A percentile compares a stretch with the other conserved stretches of the same genome.
Conservation (phyloP, 2,113 vertebrate species). For the Arizona elegans region DNA sequence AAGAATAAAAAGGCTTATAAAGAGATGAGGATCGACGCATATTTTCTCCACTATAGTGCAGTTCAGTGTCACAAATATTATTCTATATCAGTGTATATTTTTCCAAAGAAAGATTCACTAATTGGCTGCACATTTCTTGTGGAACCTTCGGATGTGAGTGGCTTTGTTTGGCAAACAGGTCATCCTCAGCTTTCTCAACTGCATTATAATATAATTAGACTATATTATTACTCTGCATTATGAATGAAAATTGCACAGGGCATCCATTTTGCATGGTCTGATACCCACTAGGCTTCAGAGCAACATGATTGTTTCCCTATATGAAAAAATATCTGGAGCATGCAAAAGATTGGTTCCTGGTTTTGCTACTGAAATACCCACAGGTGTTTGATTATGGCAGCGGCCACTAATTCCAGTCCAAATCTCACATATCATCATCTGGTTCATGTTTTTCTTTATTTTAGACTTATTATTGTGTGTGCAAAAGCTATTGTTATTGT, state of each 20-base stretch:
- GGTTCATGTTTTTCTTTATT: slow-evolving; percentile 1
- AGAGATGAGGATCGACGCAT: neutral
- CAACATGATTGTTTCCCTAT: neutral
- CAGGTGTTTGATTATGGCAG: slow-evolving; percentile 4
- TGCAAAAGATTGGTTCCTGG: neutral
- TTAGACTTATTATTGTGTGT: neutral
- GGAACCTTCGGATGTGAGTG: neutral
- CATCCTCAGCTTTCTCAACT: neutral
- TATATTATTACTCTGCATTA: neutral
- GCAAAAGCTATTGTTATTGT: neutral
- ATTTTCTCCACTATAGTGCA: neutral
- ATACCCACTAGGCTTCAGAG: neutral
- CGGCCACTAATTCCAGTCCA: slow-evolving; percentile 7
- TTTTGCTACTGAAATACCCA: neutral
- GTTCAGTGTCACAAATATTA: neutral
- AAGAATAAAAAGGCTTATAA: neutral
- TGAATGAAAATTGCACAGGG: neutral
- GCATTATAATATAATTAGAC: neutral
- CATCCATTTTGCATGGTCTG: neutral
- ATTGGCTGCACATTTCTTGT: neutral
- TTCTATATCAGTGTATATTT: neutral
- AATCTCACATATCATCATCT: neutral
- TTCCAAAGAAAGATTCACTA: neutral
- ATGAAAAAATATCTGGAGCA: neutral
- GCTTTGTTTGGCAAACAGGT: neutral